These are phyloP conservation scores for Sus scrofa DNA, from an alignment of 2,113 vertebrate genomes.

Conservation along the genomic window DNA sequence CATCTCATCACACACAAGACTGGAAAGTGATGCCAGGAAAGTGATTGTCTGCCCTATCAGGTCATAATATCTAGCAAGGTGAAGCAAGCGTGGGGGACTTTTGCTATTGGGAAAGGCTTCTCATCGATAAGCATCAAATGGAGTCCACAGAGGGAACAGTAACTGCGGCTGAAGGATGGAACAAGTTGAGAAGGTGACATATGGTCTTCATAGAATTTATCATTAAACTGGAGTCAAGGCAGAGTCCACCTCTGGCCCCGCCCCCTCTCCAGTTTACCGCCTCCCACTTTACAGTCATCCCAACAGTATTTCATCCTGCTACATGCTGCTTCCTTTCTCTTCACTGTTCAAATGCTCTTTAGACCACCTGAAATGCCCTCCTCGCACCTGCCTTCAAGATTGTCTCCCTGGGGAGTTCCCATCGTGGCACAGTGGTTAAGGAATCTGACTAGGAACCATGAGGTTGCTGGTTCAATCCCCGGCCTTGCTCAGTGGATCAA, in stretches of 20 bases:
- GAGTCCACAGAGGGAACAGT: not conserved
- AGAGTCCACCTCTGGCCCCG: not conserved
- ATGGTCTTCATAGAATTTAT: not conserved
- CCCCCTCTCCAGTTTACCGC: not conserved
- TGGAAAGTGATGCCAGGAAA: not conserved
- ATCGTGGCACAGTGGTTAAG: too few species aligned
- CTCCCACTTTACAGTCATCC: not conserved
- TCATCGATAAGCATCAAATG: not conserved
- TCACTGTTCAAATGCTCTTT: not conserved
- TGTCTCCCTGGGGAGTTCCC: not conserved
- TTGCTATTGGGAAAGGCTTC: not conserved
- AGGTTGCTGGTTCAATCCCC: too few species aligned
- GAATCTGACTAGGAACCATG: too few species aligned
- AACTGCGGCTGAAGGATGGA: constrained; percentile 16
- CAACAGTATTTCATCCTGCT: not conserved
- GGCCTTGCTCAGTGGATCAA: too few species aligned
- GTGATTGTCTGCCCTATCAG: not conserved
- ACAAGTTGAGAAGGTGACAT: not conserved
- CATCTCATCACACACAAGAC: not conserved
- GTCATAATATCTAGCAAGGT: not conserved
- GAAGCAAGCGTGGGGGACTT: not conserved
- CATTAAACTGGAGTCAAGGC: not conserved
- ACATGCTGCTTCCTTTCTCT: not conserved
- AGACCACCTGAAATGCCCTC: not conserved
- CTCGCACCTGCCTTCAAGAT: not conserved